Evolutionary conservation across 1,140 invertebrate species (phyloP), one percentile per base, ranked within the genome.

Genomic region (Drosophila busckii): DNA sequence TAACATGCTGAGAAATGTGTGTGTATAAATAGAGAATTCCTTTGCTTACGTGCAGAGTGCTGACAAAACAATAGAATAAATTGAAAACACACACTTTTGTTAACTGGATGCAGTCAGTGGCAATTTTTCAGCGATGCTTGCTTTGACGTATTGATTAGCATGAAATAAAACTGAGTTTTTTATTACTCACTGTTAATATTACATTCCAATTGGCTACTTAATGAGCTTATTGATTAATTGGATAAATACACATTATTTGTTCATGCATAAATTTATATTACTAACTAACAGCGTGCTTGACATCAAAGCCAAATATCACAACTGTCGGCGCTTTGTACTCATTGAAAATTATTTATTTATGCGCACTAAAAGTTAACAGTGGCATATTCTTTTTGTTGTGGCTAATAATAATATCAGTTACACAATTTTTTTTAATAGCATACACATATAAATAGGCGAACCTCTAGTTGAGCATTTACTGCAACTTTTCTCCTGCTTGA

Each of bases 1-100:
- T 80, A 80, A 75, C 58, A 80, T 69, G 63, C 53, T 80, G 69
- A 80, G 64, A 82, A 80, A 80, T 75, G 69, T 69, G 68, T n/a
- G n/a, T 82, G 75, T 65, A 70, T 80, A 69, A 78, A 80, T 49
- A 60, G 68, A n/a, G n/a, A 69, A 71, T 80, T 71, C 71, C 71
- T 80, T 78, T 76, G 67, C 71, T 76, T 71, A 48, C 66, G 66
- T 37, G 26, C 17, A 25, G 15, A 48, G 31, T 25, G 45, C 29
- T 40, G 5, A 25, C 29, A 26, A 37, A 38, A 40, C 29, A 25
- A 26, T 17, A 32, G n/a, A 13, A 22, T 16, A 65, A 56, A 66
- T 66, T 25, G 29, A 42, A 46, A 35, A 26, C 46, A 59, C 59
- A 12, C 37, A 37, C n/a, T n/a, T n/a, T n/a, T n/a, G n/a, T n/a